Percentiles rank a stretch among this genome's conserved stretches.
Evolutionary conservation across 2,888 invertebrate species (phyloP).

Genomic region (Dioctria rufipes): DNA sequence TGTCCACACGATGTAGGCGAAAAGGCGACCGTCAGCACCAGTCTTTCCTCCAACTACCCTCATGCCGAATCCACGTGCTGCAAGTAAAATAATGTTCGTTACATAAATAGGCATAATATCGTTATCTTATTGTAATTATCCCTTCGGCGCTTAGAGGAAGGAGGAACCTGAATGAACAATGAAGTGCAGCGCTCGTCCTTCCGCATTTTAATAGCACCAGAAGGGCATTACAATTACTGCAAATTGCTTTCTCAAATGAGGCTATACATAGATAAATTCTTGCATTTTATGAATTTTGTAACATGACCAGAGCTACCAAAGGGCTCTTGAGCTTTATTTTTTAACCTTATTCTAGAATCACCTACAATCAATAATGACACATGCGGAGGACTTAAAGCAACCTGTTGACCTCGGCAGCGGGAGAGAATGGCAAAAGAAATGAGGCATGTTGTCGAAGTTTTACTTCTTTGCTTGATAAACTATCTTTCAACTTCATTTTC

Average conservation of each 20-base stretch:
- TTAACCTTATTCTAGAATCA: background rate
- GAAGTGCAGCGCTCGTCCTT: background rate
- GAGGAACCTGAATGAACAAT: slow-evolving; percentile 19
- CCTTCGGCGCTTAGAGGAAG: background rate
- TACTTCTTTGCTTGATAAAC: no score
- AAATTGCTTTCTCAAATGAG: background rate
- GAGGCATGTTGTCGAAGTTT: no score
- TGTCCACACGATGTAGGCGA: slow-evolving; percentile 93
- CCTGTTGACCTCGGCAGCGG: no score
- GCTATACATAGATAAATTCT: background rate
- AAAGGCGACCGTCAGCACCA: slow-evolving; percentile 86
- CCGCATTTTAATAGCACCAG: background rate
- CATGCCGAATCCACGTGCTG: slow-evolving; percentile 94
- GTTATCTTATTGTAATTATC: slow-evolving; percentile 47
- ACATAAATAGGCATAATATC: slow-evolving; percentile 46
- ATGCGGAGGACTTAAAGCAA: background rate
- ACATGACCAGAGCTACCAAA: background rate
- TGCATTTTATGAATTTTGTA: slow-evolving; percentile 6
- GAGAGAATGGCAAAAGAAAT: no score
- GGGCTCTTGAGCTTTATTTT: background rate
- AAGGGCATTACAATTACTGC: background rate
- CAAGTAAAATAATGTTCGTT: slow-evolving; percentile 58
- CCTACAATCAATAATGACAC: background rate
- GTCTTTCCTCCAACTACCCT: slow-evolving; percentile 94
- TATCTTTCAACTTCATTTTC: no score